Evolutionary conservation across 2,888 invertebrate genomes (phyloP).

Genomic region (Ceramica pisi): DNA sequence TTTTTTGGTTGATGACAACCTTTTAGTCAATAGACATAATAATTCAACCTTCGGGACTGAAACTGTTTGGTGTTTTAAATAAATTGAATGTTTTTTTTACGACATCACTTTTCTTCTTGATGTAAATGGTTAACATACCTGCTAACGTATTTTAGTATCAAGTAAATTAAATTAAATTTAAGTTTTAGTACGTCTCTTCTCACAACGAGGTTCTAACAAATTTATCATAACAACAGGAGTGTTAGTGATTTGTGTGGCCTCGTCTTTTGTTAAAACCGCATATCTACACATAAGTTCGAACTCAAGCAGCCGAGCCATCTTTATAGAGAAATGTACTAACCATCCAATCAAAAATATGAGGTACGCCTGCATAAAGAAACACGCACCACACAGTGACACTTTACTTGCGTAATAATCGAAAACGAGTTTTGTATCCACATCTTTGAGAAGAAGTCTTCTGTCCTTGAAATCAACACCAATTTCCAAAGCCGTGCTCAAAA

Average conservation of each 20-base stretch:
- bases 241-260: slow-evolving; percentile 58
- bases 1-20: slow-evolving; percentile 58
- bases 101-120: neutral
- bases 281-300: slow-evolving; percentile 84
- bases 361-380: slow-evolving; percentile 73
- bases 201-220: neutral
- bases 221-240: slow-evolving; percentile 15
- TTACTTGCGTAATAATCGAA: slow-evolving; percentile 75
- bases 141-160: neutral
- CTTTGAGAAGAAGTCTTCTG: slow-evolving; percentile 65
- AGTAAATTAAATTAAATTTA: neutral
- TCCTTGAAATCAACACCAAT: slow-evolving; percentile 71
- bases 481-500: slow-evolving; percentile 73
- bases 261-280: slow-evolving; percentile 75
- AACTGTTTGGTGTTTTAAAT: slow-evolving; percentile 17
- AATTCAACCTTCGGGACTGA: slow-evolving; percentile 8
- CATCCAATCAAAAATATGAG: slow-evolving; percentile 77
- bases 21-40: slow-evolving; percentile 62
- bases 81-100: neutral
- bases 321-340: slow-evolving; percentile 70
- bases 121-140: neutral
- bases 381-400: slow-evolving; percentile 71
- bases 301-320: slow-evolving; percentile 79
- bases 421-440: slow-evolving; percentile 65
- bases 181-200: neutral